Base-by-base conservation (phyloP, 2,888 invertebrate genomes). In the Tetragonula carbonaria region DNA sequence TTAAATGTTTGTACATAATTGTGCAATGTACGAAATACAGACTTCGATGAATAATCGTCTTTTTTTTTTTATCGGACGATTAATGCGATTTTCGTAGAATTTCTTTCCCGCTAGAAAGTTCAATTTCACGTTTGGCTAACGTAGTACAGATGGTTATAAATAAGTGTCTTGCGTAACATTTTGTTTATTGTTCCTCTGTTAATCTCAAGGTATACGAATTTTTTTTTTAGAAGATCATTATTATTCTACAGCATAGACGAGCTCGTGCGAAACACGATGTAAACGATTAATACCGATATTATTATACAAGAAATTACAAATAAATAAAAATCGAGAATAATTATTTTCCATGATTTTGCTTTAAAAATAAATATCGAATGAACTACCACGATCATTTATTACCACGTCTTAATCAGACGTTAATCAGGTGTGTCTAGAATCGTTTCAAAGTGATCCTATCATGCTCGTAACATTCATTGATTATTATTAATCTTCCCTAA, bases 91-190 rank as follows among this genome's bases (percentile, higher is more conserved):
- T 33, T 33, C 33, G 0, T 33, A 33, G 33, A 33, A 33, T 33
- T 33, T 6, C 21, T 62, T 55, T 51, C 28, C 62, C 62, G 62
- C 21, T 55, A 16, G 51, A 62, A 63, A 8, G 18, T 4, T 11
- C 55, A 28, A 68, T 73, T 67, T 53, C 11, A 55, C 13, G 21
- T 38, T 50, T 55, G 53, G 79, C 8, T 67, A 53, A 62, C 33
- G 59, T 33, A 38, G 53, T 57, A 23, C 59, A 76, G 66, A 45
- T 50, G 72, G 57, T 71, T 88, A 88, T 88, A 85, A 88, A 87
- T 87, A 87, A 84, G 73, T 63, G 50, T 78, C 57, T 74, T 78
- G 55, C 80, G 80, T 59, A 82, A 78, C 63, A 57, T 79, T 86
- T 79, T 81, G 83, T 87, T 87, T 86, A 87, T 88, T 83, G 73